These are phyloP conservation scores for Lepidurus apus DNA, from an alignment of 1,140 invertebrate species.

Conservation along the genomic window DNA sequence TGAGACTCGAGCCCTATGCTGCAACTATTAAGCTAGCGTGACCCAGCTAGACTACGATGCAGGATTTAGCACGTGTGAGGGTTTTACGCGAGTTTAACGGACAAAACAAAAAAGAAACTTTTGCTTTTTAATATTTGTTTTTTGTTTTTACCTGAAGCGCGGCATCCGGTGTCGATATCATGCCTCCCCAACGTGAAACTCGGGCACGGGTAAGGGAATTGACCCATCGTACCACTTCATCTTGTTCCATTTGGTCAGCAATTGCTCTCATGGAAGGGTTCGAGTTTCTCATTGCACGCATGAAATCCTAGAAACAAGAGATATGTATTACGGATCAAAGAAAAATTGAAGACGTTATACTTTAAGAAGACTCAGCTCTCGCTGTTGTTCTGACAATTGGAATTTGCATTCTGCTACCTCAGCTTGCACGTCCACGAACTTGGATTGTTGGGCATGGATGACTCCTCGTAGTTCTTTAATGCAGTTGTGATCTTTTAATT, in stretches of 20 bases:
- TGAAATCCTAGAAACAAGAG: conserved; percentile 64
- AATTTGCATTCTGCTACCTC: conserved; percentile 79
- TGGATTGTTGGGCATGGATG: conserved; percentile 79
- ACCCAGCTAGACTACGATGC: background rate
- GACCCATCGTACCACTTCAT: conserved; percentile 89
- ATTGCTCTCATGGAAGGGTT: conserved; percentile 84
- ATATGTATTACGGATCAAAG: background rate
- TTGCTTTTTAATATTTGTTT: too few relatives aligned
- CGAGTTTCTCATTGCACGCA: conserved; percentile 79
- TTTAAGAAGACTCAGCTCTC: conserved; percentile 79
- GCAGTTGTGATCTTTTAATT: conserved; percentile 90
- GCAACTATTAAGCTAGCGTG: background rate
- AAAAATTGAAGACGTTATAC: conserved; percentile 44
- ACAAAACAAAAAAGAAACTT: background rate
- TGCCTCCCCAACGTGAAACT: conserved; percentile 92
- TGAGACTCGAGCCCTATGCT: too few relatives aligned
- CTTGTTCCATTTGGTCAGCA: conserved; percentile 84
- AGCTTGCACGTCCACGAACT: conserved; percentile 75
- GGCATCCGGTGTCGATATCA: conserved; percentile 94
- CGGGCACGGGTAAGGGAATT: conserved; percentile 72
- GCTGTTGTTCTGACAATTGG: conserved; percentile 79
- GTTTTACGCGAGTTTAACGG: background rate
- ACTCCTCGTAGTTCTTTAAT: conserved; percentile 75
- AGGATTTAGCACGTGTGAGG: background rate
- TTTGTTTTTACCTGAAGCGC: conserved; percentile 65